These are phyloP conservation scores for Pygoscelis antarcticus DNA, from an alignment of 2,113 vertebrate species.

Conservation along the genomic window DNA sequence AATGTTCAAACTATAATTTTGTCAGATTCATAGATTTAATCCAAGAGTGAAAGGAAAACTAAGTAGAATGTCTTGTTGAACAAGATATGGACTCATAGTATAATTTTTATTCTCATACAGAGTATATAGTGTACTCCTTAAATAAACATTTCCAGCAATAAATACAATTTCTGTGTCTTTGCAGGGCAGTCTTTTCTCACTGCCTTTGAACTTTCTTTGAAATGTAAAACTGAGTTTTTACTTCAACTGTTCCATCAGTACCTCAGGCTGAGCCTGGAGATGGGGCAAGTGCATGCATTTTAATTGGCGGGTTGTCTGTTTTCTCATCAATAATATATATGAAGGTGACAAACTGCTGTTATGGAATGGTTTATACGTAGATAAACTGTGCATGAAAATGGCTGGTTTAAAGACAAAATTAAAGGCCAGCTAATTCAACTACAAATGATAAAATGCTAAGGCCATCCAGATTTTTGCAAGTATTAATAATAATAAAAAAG, in stretches of 20 bases:
- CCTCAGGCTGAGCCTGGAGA: slow-evolving; percentile 23
- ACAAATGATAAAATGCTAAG: not conserved
- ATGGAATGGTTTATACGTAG: not conserved
- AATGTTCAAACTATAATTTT: not conserved
- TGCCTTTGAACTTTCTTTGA: slow-evolving; percentile 50
- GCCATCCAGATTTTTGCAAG: not conserved
- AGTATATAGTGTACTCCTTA: not conserved
- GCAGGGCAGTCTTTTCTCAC: not conserved
- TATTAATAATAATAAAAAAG: not conserved
- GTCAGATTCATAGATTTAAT: not conserved
- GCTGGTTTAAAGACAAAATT: not conserved
- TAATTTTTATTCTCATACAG: not conserved
- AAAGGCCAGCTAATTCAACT: not conserved
- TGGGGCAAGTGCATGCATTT: not conserved
- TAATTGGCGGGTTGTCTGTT: not conserved
- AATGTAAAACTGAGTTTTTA: slow-evolving; percentile 40
- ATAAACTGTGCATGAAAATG: not conserved
- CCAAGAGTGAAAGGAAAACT: not conserved
- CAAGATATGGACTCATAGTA: not conserved
- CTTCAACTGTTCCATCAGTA: not conserved
- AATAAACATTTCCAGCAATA: not conserved
- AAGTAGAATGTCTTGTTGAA: not conserved
- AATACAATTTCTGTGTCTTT: not conserved
- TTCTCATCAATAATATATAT: slow-evolving; percentile 39
- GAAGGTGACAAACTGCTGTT: slow-evolving; percentile 2